Percentiles rank a stretch among this genome's conserved stretches.
Conservation (phyloP, 64 coral and sea anemone species). For the Stichodactyla helianthus region DNA sequence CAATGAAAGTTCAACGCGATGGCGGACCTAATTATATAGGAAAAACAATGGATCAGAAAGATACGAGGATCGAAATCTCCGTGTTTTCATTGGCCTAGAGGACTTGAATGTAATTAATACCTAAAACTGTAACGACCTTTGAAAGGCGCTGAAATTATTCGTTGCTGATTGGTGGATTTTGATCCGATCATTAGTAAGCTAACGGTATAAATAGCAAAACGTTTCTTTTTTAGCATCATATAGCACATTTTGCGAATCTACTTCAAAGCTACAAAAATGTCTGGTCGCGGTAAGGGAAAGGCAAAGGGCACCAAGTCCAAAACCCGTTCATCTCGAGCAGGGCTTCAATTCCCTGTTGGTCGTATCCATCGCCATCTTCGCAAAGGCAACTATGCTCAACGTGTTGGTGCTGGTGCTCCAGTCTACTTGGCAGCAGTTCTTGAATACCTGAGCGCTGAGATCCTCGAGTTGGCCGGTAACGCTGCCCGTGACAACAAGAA, state of each 20-base stretch:
- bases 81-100: background rate
- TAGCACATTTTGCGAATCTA: background rate
- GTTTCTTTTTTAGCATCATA: background rate
- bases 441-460: slow-evolving; percentile 7
- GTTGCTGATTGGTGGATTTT: background rate
- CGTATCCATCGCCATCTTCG: slow-evolving; percentile 14
- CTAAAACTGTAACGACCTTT: background rate
- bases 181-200: background rate
- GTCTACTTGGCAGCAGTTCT: slow-evolving; percentile 10
- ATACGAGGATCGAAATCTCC: background rate
- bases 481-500: slow-evolving; percentile 25
- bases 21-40: background rate
- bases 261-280: background rate
- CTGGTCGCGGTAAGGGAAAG: slow-evolving; percentile 12
- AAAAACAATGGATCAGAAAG: background rate
- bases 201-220: background rate
- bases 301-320: slow-evolving; percentile 20
- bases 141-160: background rate
- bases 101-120: background rate
- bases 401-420: slow-evolving; percentile 23
- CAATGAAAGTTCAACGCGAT: background rate
- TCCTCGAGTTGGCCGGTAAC: slow-evolving; percentile 20
- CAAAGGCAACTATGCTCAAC: slow-evolving; percentile 14
- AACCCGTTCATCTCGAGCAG: slow-evolving; percentile 10
- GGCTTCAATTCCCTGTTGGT: slow-evolving; percentile 17